Evolutionary conservation across 2,888 invertebrate genomes (phyloP).

Genomic region (Agrypnus murinus): DNA sequence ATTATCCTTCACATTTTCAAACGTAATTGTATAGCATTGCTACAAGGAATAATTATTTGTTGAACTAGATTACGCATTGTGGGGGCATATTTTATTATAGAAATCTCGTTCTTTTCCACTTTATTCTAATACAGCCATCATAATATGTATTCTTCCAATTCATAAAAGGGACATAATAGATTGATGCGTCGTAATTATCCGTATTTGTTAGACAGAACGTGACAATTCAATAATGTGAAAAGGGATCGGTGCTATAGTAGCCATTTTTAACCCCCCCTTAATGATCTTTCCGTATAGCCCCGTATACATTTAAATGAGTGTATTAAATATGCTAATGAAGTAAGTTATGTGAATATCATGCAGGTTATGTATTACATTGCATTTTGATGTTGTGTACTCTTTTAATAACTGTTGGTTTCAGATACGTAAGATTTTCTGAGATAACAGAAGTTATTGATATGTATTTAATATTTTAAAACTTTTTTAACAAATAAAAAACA

Average conservation of each 20-base stretch:
- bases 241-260: constrained; percentile 39
- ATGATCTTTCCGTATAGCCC: constrained; percentile 12
- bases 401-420: no score
- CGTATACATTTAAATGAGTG: constrained; percentile 32
- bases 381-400: no score
- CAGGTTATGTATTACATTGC: constrained; percentile 21
- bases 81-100: constrained; percentile 6
- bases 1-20: constrained; percentile 23
- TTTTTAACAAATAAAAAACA: no score
- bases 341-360: constrained; percentile 5
- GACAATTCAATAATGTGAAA: constrained; percentile 46
- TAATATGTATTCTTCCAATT: constrained; percentile 35
- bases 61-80: constrained; percentile 10
- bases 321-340: constrained; percentile 40
- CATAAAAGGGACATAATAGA: constrained; percentile 41
- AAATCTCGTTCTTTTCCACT: constrained; percentile 33
- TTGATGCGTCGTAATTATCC: constrained; percentile 47
- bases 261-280: constrained; percentile 43
- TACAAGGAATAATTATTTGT: constrained; percentile 17
- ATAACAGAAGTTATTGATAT: no score
- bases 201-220: constrained; percentile 49
- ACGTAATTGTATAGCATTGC: background rate
- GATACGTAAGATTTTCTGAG: no score
- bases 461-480: no score
- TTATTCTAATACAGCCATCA: constrained; percentile 36